Evolutionary conservation across 2,113 vertebrate genomes (phyloP), one percentile per base, ranked within the genome.

Genomic region (Sorex fumeus): DNA sequence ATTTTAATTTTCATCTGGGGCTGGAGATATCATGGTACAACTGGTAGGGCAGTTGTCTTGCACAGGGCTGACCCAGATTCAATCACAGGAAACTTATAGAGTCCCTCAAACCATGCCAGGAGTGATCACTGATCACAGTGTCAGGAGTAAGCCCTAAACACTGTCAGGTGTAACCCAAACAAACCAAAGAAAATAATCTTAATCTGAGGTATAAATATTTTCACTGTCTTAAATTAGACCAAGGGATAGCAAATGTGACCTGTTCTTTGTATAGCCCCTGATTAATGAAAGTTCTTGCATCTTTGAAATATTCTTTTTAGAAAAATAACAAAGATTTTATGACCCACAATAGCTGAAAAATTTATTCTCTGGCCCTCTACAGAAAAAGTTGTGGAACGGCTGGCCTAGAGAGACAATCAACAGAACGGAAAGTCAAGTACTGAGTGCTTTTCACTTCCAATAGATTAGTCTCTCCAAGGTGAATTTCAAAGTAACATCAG

Each of bases 311-410:
- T 72, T 79, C 71, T 75, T 75, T 84, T 69, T 23, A 74, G 77
- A 81, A 82, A 47, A 90, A 89, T 36, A 91, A 84, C n/a, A 66
- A n/a, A 84, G 60, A 91, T 27, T 27, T 45, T 21, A 19, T 40
- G 60, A 25, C 28, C 13, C 69, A 94, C 28, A 94, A 81, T 93
- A 84, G 8, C n/a, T 89, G 43, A 87, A 92, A 93, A 60, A 34
- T 27, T 34, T 90, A 81, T 76, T 47, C 30, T 76, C 2, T 57
- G 40, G 4, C 28, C 36, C 34, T 77, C 76, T 74, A 89, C 2
- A 66, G 36, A 72, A 86, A 89, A 81, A 57, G 47, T 25, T 79
- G 53, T 34, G 25, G 84, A 71, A 1, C 19, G n/a, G n/a, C 27
- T 64, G n/a, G 5, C 76, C 76, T 86, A 88, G 3, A 85, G 4